A percentile compares a stretch with the other conserved stretches of the same genome.
phyloP scores from a whole-genome alignment of 2,888 invertebrate species.

The Galeopsomyia nigrocyanea region DNA sequence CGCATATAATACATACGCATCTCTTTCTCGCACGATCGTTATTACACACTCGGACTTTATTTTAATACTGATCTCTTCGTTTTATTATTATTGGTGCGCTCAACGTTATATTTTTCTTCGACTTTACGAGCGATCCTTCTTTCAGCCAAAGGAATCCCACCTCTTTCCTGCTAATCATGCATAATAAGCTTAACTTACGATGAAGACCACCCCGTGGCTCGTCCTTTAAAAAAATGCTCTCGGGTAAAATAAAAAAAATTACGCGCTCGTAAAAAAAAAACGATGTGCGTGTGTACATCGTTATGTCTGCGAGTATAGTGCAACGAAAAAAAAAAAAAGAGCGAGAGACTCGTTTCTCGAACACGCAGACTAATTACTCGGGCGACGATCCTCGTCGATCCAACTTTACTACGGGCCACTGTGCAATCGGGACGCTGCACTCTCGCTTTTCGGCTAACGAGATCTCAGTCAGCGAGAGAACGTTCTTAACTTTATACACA shows the following conservation, averaged over 20 bases:
- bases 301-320: conserved; percentile 24
- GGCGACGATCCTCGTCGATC: conserved; percentile 19
- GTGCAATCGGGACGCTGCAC: conserved; percentile 17
- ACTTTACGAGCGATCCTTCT: conserved; percentile 2
- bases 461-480: too few relatives aligned
- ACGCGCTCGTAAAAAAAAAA: neutral
- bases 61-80: conserved; percentile 53
- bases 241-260: neutral
- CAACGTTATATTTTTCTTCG: too few relatives aligned
- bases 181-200: conserved; percentile 16
- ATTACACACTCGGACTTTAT: conserved; percentile 45
- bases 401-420: conserved; percentile 10
- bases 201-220: conserved; percentile 7
- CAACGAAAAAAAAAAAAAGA: neutral
- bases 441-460: conserved; percentile 8
- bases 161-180: neutral
- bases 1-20: too few relatives aligned
- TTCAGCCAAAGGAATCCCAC: too few relatives aligned
- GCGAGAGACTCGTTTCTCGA: conserved; percentile 41
- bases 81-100: conserved; percentile 15
- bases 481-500: too few relatives aligned
- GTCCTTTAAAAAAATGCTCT: conserved; percentile 15
- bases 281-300: conserved; percentile 15
- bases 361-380: conserved; percentile 40
- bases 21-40: conserved; percentile 46